Conservation (phyloP, 2,888 invertebrate genomes). For the Saturnia japonica region DNA sequence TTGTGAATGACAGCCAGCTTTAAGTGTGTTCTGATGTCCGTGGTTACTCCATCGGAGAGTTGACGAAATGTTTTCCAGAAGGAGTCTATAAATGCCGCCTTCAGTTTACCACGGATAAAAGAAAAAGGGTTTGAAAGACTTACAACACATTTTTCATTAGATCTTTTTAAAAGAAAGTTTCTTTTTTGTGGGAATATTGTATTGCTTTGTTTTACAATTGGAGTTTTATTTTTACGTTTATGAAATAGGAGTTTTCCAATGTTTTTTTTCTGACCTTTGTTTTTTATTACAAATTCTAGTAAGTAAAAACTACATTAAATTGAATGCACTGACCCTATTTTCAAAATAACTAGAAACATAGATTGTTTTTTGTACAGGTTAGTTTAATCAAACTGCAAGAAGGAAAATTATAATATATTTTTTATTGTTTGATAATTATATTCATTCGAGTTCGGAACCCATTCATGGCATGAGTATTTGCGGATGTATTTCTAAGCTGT, state of each 20-base stretch:
- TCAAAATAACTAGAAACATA: background rate
- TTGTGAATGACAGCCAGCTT: background rate
- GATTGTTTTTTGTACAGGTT: background rate
- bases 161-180: conserved; percentile 8
- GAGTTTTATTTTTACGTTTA: background rate
- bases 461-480: background rate
- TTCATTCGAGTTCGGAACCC: background rate
- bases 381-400: background rate
- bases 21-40: conserved; percentile 14
- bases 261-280: background rate
- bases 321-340: background rate
- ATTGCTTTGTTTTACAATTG: background rate
- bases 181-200: background rate
- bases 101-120: conserved; percentile 2
- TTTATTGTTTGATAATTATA: background rate
- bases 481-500: background rate
- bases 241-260: background rate
- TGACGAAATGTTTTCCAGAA: conserved; percentile 11
- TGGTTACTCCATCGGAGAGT: conserved; percentile 7
- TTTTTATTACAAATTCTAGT: background rate
- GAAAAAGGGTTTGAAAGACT: conserved; percentile 6
- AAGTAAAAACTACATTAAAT: background rate
- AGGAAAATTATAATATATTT: background rate
- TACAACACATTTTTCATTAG: conserved; percentile 3
- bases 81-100: conserved; percentile 8